Conservation (phyloP, 2,797 vertebrate genomes). For the Cyclopterus lumpus region DNA sequence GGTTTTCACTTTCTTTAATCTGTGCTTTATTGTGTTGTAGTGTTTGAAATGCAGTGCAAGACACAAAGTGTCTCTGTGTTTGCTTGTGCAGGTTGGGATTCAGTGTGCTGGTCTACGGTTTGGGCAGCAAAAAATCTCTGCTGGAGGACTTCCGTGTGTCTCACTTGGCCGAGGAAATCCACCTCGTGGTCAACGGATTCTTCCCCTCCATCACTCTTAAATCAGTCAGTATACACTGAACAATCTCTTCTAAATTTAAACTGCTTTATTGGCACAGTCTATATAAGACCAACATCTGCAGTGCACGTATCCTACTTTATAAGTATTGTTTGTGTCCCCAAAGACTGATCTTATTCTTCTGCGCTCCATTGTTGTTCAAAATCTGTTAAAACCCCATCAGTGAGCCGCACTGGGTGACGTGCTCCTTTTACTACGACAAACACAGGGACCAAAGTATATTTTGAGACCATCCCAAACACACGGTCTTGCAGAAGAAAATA, state of each 20-base stretch:
- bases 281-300: not conserved
- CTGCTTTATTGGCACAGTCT: not conserved
- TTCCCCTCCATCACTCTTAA: constrained; percentile 96
- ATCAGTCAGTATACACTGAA: constrained; percentile 82
- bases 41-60: not conserved
- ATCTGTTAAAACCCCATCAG: not conserved
- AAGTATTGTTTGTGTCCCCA: not conserved
- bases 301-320: not conserved
- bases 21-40: not conserved
- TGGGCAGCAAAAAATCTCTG: constrained; percentile 94
- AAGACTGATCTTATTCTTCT: not conserved
- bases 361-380: not conserved
- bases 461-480: not conserved
- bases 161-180: constrained; percentile 86
- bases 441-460: not conserved
- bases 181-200: constrained; percentile 96
- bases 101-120: constrained; percentile 93
- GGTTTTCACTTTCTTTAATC: not conserved
- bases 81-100: constrained; percentile 88
- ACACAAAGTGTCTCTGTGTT: not conserved
- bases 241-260: not conserved
- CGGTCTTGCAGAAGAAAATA: not conserved
- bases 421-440: no score
- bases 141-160: constrained; percentile 91
- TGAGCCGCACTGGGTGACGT: no score